Percentiles rank a stretch among this genome's conserved stretches.
phyloP scores from a whole-genome alignment of 2,113 vertebrate genomes.

The Varanus komodoensis region DNA sequence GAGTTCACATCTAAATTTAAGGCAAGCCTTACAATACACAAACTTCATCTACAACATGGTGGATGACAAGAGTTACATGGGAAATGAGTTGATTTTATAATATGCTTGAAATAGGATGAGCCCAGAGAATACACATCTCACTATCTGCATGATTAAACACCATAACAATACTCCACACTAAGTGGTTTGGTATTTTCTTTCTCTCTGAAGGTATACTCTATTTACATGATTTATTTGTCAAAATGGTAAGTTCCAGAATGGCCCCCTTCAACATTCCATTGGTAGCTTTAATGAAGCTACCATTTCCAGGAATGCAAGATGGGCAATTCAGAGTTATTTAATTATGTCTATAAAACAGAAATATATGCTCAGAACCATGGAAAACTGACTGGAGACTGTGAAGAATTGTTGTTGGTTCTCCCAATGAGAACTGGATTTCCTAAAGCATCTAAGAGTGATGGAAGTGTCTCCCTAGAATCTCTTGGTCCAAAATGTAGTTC shows the following conservation, averaged over 20 bases:
- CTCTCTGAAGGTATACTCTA: neutral
- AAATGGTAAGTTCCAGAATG: neutral
- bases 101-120: neutral
- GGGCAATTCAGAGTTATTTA: conserved; percentile 7
- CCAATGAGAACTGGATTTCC: neutral
- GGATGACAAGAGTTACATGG: neutral
- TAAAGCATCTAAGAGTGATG: neutral
- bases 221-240: neutral
- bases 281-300: conserved; percentile 28
- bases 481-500: neutral
- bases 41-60: neutral
- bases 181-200: neutral
- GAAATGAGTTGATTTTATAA: neutral
- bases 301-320: conserved; percentile 24
- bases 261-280: neutral
- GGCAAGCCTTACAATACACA: neutral
- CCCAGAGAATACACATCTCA: neutral
- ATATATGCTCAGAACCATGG: conserved; percentile 6
- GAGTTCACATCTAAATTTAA: neutral
- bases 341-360: neutral
- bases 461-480: neutral
- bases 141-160: neutral
- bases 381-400: neutral
- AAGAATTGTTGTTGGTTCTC: neutral
- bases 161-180: neutral